These are phyloP conservation scores for Lasioglossum lativentre DNA, from an alignment of 2,888 invertebrate species.

Conservation along the genomic window DNA sequence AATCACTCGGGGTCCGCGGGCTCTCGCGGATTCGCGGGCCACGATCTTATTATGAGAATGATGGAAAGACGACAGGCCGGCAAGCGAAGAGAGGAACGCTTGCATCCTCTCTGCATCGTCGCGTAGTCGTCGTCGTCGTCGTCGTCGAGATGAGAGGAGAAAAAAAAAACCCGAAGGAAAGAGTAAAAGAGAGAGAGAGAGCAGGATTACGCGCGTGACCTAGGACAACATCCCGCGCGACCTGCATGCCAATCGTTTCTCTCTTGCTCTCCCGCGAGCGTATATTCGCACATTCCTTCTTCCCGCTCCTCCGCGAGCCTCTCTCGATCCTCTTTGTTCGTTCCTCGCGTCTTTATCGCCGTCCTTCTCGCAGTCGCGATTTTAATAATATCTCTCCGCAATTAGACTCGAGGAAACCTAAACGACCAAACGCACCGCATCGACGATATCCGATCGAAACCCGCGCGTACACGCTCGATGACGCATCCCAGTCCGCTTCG, in stretches of 20 bases:
- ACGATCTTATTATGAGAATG: conserved; percentile 49
- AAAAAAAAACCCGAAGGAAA: conserved; percentile 39
- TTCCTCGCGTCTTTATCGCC: conserved; percentile 16
- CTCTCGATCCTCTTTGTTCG: conserved; percentile 7
- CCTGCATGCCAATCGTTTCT: conserved; percentile 83
- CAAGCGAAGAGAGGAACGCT: background rate
- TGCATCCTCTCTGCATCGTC: background rate
- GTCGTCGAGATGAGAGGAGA: conserved; percentile 43
- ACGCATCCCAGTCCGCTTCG: conserved; percentile 73
- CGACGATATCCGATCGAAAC: background rate
- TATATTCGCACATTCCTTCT: conserved; percentile 68
- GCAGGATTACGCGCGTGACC: conserved; percentile 83
- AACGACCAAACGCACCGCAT: background rate
- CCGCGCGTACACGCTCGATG: conserved; percentile 44
- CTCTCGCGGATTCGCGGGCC: background rate
- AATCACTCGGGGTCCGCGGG: conserved; percentile 28
- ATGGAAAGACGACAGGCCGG: conserved; percentile 18
- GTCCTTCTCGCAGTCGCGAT: conserved; percentile 34
- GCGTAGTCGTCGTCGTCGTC: background rate
- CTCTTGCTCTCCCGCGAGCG: conserved; percentile 63
- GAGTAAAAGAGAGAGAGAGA: conserved; percentile 55
- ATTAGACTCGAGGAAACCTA: background rate
- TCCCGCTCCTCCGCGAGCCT: conserved; percentile 59
- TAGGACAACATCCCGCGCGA: conserved; percentile 84
- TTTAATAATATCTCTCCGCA: background rate